Conservation (phyloP, 2,888 invertebrate species). For the Drosophila mettleri region DNA sequence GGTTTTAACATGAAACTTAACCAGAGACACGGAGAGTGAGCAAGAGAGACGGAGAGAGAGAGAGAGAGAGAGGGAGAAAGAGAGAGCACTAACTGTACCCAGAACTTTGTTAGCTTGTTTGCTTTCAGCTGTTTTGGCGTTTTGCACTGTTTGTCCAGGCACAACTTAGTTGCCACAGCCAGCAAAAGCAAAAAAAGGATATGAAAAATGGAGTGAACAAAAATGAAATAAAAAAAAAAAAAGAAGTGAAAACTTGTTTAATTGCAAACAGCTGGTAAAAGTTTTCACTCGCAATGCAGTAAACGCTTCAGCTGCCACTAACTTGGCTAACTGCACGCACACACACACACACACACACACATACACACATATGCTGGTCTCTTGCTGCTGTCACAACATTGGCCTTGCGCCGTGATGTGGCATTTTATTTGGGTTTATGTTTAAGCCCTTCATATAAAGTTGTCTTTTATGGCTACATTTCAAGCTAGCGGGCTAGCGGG, state of each 20-base stretch:
- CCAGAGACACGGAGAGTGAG: neutral
- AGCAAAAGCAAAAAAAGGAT: neutral
- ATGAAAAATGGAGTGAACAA: neutral
- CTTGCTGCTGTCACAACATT: constrained; percentile 42
- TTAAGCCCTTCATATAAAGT: constrained; percentile 66
- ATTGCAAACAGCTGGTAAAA: constrained; percentile 70
- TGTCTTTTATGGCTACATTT: constrained; percentile 58
- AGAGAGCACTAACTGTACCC: constrained; percentile 23
- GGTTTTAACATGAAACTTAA: constrained; percentile 29
- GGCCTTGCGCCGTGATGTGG: constrained; percentile 57
- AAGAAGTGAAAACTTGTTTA: constrained; percentile 63
- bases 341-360: constrained; percentile 7
- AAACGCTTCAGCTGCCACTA: constrained; percentile 50
- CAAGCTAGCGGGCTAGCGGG: neutral
- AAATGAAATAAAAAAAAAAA: neutral
- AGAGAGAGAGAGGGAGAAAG: neutral
- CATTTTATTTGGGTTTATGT: constrained; percentile 69
- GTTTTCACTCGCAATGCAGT: constrained; percentile 56
- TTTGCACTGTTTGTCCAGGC: constrained; percentile 10
- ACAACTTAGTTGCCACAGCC: constrained; percentile 22
- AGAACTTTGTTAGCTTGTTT: constrained; percentile 48
- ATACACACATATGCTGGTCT: neutral
- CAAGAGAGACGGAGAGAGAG: neutral
- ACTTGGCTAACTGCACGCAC: constrained; percentile 42
- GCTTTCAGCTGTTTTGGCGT: constrained; percentile 40